Evolutionary conservation across 2,113 vertebrate genomes (phyloP).

Genomic region (Otus sunia): DNA sequence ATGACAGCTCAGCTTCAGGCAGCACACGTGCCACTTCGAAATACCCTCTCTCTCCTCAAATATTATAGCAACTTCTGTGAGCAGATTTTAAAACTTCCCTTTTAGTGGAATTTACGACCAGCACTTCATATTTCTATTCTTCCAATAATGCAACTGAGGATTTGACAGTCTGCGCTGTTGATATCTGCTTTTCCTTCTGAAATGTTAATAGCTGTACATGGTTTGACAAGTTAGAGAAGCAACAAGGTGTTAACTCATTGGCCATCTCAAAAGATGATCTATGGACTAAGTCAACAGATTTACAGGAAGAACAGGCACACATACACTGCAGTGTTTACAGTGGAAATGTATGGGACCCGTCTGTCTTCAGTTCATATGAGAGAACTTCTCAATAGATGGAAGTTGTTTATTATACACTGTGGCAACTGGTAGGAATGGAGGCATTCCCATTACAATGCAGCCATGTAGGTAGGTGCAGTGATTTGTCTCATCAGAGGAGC

Average conservation of each 20-base stretch:
- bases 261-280: not conserved
- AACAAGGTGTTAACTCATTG: not conserved
- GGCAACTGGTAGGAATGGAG: not conserved
- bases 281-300: not conserved
- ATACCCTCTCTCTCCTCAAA: conserved; percentile 10
- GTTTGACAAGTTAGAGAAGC: not conserved
- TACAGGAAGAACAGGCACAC: not conserved
- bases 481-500: not conserved
- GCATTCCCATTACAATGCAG: accelerated
- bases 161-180: not conserved
- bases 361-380: not conserved
- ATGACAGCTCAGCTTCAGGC: conserved; percentile 65
- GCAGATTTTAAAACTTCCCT: not conserved
- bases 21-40: conserved; percentile 17
- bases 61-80: not conserved
- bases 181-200: not conserved
- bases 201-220: not conserved
- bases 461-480: not conserved
- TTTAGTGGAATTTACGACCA: not conserved
- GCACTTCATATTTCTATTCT: not conserved
- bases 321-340: not conserved
- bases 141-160: not conserved
- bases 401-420: not conserved
- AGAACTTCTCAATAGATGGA: not conserved
- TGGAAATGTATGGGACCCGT: not conserved